Conservation (phyloP, 2,113 vertebrate species). For the Phalacrocorax pelagicus region DNA sequence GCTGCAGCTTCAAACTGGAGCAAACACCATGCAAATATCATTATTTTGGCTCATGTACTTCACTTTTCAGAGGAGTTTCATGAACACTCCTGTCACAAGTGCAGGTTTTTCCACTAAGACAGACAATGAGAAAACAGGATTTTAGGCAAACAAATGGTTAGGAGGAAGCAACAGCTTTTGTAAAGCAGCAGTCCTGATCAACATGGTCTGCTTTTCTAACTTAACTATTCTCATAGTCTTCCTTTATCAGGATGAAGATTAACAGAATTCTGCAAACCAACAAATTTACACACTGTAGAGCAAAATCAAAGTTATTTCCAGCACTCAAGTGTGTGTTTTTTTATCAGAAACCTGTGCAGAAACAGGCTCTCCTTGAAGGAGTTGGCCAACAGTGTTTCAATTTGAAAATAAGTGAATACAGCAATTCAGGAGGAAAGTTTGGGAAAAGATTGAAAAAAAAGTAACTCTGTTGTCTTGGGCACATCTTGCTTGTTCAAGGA, state of each 20-base stretch:
- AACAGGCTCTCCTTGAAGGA: not conserved
- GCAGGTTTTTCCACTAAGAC: not conserved
- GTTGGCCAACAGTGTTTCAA: not conserved
- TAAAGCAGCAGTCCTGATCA: not conserved
- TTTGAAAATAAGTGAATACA: not conserved
- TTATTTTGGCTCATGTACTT: not conserved
- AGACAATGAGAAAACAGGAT: not conserved
- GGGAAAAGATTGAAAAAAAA: not conserved
- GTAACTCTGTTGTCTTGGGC: not conserved
- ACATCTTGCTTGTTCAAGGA: not conserved
- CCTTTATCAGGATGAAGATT: not conserved
- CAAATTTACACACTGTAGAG: not conserved
- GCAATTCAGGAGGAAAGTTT: not conserved
- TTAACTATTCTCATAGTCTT: not conserved
- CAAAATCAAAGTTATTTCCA: not conserved
- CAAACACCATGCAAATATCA: not conserved
- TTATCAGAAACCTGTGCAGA: not conserved
- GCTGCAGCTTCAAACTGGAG: not conserved
- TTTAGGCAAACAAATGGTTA: not conserved
- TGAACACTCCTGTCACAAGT: not conserved
- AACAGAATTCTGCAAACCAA: not conserved
- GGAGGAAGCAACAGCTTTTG: not conserved
- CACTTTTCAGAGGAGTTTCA: not conserved
- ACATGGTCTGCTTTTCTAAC: not conserved
- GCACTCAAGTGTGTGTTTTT: not conserved